These are phyloP conservation scores for Hyla sarda DNA, from an alignment of 2,113 vertebrate genomes.

Conservation along the genomic window DNA sequence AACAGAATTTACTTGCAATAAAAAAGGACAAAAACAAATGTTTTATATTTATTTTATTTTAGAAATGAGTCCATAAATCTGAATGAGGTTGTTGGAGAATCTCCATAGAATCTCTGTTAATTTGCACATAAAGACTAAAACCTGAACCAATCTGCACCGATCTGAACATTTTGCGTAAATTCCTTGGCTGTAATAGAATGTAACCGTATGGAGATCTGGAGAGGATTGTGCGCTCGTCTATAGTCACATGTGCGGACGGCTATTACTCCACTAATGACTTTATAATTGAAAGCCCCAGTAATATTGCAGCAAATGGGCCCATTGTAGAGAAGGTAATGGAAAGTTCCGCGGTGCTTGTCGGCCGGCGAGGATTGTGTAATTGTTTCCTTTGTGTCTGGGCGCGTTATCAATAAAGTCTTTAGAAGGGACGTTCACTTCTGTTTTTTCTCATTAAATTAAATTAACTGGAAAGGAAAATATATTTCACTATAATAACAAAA, in stretches of 20 bases:
- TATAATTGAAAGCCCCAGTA: constrained; percentile 36
- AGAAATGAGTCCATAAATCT: too few species aligned
- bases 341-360: constrained; percentile 9
- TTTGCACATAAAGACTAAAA: neutral
- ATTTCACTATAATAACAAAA: constrained; percentile 35
- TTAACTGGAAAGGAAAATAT: constrained; percentile 43
- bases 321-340: neutral
- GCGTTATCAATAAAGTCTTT: constrained; percentile 42
- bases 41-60: too few species aligned
- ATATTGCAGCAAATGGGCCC: constrained; percentile 17
- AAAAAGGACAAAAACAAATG: too few species aligned
- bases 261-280: constrained; percentile 32
- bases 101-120: too few species aligned
- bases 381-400: constrained; percentile 41
- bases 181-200: neutral
- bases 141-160: neutral
- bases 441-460: constrained; percentile 47
- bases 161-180: neutral
- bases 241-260: constrained; percentile 1
- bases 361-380: constrained; percentile 2
- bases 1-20: too few species aligned
- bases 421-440: neutral
- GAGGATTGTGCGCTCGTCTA: neutral
- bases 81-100: too few species aligned
- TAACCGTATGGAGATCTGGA: neutral